phyloP scores from a whole-genome alignment of 2,888 invertebrate species.

The Lepeophtheirus nordmannii region DNA sequence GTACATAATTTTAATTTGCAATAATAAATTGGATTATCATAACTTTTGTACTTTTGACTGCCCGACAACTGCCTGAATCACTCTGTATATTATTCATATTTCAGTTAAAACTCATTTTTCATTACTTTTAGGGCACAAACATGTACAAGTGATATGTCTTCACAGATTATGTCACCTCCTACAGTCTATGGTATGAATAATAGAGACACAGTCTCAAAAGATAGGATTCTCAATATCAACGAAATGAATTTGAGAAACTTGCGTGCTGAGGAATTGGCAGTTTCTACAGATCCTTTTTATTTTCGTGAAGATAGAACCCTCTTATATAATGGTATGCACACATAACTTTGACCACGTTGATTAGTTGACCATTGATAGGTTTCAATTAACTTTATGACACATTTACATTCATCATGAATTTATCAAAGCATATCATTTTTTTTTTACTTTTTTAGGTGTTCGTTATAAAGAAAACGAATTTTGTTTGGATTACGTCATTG shows the following conservation, averaged over 20 bases:
- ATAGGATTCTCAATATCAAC: not conserved
- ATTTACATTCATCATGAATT: too few species aligned
- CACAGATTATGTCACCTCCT: not conserved
- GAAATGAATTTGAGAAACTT: not conserved
- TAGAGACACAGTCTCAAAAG: not conserved
- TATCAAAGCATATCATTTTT: not conserved
- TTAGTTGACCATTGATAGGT: too few species aligned
- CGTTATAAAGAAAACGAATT: constrained; percentile 4
- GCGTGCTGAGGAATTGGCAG: not conserved
- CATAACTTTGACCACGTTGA: not conserved
- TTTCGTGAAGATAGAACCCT: not conserved
- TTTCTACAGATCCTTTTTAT: not conserved
- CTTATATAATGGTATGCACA: not conserved
- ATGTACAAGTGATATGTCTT: not conserved
- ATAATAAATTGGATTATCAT: too few species aligned
- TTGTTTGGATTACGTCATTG: constrained; percentile 17
- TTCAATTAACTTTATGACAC: too few species aligned
- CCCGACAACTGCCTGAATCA: too few species aligned
- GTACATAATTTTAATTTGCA: too few species aligned
- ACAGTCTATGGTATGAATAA: not conserved
- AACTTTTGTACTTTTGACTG: too few species aligned
- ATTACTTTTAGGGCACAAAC: not conserved
- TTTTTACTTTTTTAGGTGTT: not conserved
- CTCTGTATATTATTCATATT: too few species aligned
- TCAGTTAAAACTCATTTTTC: not conserved